phyloP scores from a whole-genome alignment of 2,888 invertebrate genomes.

The Thereva unica region DNA sequence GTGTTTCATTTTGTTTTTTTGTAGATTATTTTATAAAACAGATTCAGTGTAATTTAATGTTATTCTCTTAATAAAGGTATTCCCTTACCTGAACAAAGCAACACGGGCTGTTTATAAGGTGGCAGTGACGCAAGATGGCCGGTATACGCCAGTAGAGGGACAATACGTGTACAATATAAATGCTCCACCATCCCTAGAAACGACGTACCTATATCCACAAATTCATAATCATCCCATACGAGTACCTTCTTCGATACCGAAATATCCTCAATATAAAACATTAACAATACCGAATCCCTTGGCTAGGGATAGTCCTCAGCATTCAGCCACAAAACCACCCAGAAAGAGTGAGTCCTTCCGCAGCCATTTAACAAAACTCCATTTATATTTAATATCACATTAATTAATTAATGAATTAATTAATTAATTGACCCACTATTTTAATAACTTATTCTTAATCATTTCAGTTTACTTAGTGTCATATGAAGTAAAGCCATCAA shows the following conservation, averaged over 20 bases:
- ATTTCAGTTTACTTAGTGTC: slow-evolving; percentile 33
- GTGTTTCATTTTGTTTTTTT: not conserved
- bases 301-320: slow-evolving; percentile 45
- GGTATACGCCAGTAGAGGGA: slow-evolving; percentile 61
- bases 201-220: slow-evolving; percentile 64
- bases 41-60: not conserved
- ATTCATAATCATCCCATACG: slow-evolving; percentile 50
- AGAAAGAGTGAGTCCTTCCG: slow-evolving; percentile 4
- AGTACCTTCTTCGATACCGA: slow-evolving; percentile 44
- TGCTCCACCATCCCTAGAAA: slow-evolving; percentile 60
- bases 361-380: too few relatives aligned
- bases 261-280: slow-evolving; percentile 51
- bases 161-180: slow-evolving; percentile 54
- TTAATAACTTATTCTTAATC: too few relatives aligned
- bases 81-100: slow-evolving; percentile 53
- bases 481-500: slow-evolving; percentile 23
- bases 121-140: slow-evolving; percentile 61
- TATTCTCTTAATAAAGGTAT: slow-evolving; percentile 48
- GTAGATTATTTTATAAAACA: not conserved
- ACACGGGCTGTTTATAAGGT: slow-evolving; percentile 57
- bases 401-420: too few relatives aligned
- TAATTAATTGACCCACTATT: too few relatives aligned
- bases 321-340: slow-evolving; percentile 10
- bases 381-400: too few relatives aligned
- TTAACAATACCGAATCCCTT: slow-evolving; percentile 52